Evolutionary conservation across 2,888 invertebrate species (phyloP), one percentile per base, ranked within the genome.

Genomic region (Barypeithes pellucidus): DNA sequence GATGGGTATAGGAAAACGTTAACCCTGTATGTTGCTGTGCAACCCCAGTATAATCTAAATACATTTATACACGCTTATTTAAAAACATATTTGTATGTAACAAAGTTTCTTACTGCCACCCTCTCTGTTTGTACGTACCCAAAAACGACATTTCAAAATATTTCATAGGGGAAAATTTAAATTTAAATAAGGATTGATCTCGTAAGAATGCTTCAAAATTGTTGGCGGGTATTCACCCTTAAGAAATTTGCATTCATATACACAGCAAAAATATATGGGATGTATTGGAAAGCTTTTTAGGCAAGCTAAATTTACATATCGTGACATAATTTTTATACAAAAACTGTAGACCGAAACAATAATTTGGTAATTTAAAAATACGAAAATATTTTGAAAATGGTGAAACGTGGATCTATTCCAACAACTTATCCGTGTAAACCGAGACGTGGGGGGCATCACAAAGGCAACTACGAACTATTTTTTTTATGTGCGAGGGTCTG

Each of bases 161-260:
- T 47, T 47, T 47, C 50, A 50, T 50, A 50, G 50, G 50, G 50
- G 24, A 24, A 47, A 50, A 20, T 50, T 43, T 43, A 43, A 43
- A 43, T 43, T 43, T 43, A 43, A 43, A 43, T 43, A 43, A 43
- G 16, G 24, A 24, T 50, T 50, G 50, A 50, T 50, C 50, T 50
- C 50, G n/a, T 50, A 50, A 50, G 50, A 22, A 50, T 50, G 24
- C 50, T 50, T 50, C 24, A 50, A 50, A 50, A 50, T 50, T 24
- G 24, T 24, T 20, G 50, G 22, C 22, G 24, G 50, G 50, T n/a
- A n/a, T 24, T 50, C 50, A 50, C 50, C 50, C 50, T 24, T 24
- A 1, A 9, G n/a, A 24, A 11, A 24, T 50, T 50, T 22, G 22
- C 50, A 50, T 50, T 50, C 50, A 24, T 50, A 7, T 50, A 20